A percentile compares a stretch with the other conserved stretches of the same genome.
Evolutionary conservation across 2,797 vertebrate species (phyloP).

Genomic region (Borostomias antarcticus): DNA sequence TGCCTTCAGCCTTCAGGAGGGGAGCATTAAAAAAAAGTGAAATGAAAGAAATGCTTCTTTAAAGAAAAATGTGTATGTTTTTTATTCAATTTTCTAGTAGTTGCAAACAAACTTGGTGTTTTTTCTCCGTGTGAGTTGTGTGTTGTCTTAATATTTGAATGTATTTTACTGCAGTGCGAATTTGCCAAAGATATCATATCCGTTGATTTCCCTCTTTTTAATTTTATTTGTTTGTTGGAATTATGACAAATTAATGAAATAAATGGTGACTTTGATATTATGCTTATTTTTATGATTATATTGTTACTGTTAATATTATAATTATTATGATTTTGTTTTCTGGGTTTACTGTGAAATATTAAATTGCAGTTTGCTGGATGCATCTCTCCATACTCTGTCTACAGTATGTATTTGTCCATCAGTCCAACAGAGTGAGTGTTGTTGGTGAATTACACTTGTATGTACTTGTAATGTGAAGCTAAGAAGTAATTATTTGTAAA

Average conservation of each 20-base stretch:
- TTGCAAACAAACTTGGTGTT: constrained; percentile 91
- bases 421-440: constrained; percentile 96
- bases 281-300: constrained; percentile 68
- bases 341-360: constrained; percentile 90
- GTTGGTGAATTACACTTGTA: constrained; percentile 96
- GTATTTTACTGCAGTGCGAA: constrained; percentile 99
- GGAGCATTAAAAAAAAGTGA: constrained; percentile 78
- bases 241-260: constrained; percentile 74
- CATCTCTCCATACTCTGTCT: constrained; percentile 91
- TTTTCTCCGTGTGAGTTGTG: constrained; percentile 90
- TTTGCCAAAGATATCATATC: constrained; percentile 99
- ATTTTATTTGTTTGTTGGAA: constrained; percentile 68
- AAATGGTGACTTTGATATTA: constrained; percentile 83
- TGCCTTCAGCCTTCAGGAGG: constrained; percentile 77
- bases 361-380: constrained; percentile 89
- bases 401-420: constrained; percentile 83
- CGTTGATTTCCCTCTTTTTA: constrained; percentile 67
- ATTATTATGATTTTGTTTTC: constrained; percentile 68
- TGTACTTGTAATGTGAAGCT: constrained; percentile 98
- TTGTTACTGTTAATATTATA: constrained; percentile 66
- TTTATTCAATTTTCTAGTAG: constrained; percentile 99
- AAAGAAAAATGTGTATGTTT: constrained; percentile 96
- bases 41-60: constrained; percentile 89
- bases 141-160: constrained; percentile 99
- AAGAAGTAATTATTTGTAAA: constrained; percentile 99